Evolutionary conservation across 1,140 invertebrate genomes (phyloP), one percentile per base, ranked within the genome.

Genomic region (Drosophila busckii): DNA sequence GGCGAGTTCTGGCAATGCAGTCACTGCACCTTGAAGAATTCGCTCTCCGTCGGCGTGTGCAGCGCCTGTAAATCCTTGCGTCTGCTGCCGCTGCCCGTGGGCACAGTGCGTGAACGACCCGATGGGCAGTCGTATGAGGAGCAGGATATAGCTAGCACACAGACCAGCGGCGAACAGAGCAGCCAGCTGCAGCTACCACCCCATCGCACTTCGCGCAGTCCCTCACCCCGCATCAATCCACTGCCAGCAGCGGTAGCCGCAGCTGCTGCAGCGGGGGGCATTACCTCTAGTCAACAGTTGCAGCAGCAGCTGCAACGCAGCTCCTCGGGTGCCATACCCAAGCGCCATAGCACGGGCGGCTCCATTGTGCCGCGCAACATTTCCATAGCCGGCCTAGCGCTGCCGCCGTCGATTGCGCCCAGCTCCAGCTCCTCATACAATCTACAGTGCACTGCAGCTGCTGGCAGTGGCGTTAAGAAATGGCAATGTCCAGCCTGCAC

Each of bases 401-500:
- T 29, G 48, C 48, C 46, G 7, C 32, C 32, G 15, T 26, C 41
- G 25, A n/a, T n/a, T n/a, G 15, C 34, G 7, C 13, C 46, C 46
- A 37, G 32, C 38, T 45, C 58, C 13, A 45, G 26, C 9, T 45
- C 61, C 4, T 50, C 54, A 23, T 80, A 82, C 13, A 78, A 85
- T 13, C 25, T 82, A 9, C 60, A 82, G 23, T 50, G 23, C 45
- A 64, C 25, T 44, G 34, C 26, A 52, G 48, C 45, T 60, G 6
- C 52, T 41, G 35, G 4, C 32, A 12, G 19, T 22, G 34, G 9
- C 53, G 54, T 84, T 49, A 52, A 86, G 69, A 84, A 90, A 69
- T 96, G 94, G 94, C 91, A 93, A 37, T 97, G 95, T 71, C 89
- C 91, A 17, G 89, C 94, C 10, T 96, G 94, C 84, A 96, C 94